Percentiles rank a stretch among this genome's conserved stretches.
Conservation (phyloP, 1,140 invertebrate genomes). For the Orius insidiosus region DNA sequence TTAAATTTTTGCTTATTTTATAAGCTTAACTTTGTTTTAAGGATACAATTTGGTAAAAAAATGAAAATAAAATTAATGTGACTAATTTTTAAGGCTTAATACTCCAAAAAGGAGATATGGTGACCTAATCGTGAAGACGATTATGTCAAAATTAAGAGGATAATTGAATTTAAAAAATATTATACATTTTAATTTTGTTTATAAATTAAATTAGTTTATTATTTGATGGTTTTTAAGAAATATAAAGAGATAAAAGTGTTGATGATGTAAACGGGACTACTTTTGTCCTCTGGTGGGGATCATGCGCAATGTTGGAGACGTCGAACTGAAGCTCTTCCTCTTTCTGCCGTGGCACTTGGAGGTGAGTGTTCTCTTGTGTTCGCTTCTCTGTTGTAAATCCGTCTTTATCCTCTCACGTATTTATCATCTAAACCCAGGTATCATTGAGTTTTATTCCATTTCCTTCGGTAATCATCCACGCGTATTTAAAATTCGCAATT, state of each 20-base stretch:
- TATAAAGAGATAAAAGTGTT: not conserved
- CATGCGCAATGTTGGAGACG: constrained; percentile 26
- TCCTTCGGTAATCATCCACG: not conserved
- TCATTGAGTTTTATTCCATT: constrained; percentile 21
- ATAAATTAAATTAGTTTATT: not conserved
- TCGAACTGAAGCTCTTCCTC: constrained; percentile 28
- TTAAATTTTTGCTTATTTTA: too few species aligned
- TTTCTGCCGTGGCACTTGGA: constrained; percentile 37
- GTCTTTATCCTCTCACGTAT: constrained; percentile 20
- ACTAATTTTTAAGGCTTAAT: too few species aligned
- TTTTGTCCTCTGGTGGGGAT: constrained; percentile 11
- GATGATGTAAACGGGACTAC: constrained; percentile 11
- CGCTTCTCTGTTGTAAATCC: constrained; percentile 22
- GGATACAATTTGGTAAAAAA: too few species aligned
- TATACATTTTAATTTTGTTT: too few species aligned
- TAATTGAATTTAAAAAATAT: too few species aligned
- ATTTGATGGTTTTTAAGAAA: not conserved
- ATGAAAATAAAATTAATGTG: too few species aligned
- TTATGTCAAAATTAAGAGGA: too few species aligned
- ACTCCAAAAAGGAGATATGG: too few species aligned
- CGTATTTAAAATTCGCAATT: not conserved
- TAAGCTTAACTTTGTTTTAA: too few species aligned
- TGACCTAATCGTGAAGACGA: too few species aligned
- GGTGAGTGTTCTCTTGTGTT: constrained; percentile 31
- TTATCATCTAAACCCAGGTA: constrained; percentile 25